Percentiles rank a stretch among this genome's conserved stretches.
Evolutionary conservation across 2,888 invertebrate species (phyloP).

Genomic region (Andrena chrysosceles): DNA sequence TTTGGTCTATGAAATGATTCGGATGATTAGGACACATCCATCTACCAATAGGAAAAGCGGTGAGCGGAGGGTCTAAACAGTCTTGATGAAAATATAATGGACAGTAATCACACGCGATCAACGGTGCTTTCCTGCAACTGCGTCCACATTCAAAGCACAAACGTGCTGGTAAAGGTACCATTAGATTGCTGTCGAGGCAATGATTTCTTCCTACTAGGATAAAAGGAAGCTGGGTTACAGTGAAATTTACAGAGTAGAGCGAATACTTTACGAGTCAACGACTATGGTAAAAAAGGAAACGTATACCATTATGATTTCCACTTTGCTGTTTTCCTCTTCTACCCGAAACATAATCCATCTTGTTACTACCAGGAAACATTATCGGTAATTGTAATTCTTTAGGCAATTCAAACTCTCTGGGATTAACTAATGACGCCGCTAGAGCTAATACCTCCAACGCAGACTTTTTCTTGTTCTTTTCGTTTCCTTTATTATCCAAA

Average conservation of each 20-base stretch:
- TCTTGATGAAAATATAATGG: slow-evolving; percentile 96
- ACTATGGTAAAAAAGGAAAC: neutral
- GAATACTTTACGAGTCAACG: neutral
- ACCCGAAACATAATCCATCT: slow-evolving; percentile 86
- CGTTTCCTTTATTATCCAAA: slow-evolving; percentile 65
- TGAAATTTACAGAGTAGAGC: slow-evolving; percentile 5
- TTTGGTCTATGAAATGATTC: slow-evolving; percentile 94
- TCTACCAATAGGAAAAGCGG: slow-evolving; percentile 93
- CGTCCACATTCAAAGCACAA: slow-evolving; percentile 94
- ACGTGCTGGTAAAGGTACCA: slow-evolving; percentile 93
- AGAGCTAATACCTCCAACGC: slow-evolving; percentile 93
- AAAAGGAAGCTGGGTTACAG: slow-evolving; percentile 22
- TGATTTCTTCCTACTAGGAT: slow-evolving; percentile 81
- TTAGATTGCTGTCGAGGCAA: slow-evolving; percentile 80
- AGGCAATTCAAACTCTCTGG: slow-evolving; percentile 95
- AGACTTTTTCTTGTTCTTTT: slow-evolving; percentile 79
- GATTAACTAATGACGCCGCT: slow-evolving; percentile 94
- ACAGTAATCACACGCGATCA: slow-evolving; percentile 98
- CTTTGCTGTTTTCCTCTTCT: slow-evolving; percentile 79
- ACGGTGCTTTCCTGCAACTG: slow-evolving; percentile 93
- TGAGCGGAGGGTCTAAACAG: slow-evolving; percentile 96
- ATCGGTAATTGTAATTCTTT: slow-evolving; percentile 91
- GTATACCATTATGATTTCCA: slow-evolving; percentile 76
- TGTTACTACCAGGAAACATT: slow-evolving; percentile 93
- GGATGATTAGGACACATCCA: slow-evolving; percentile 99